A percentile compares a stretch with the other conserved stretches of the same genome.
Conservation (phyloP, 2,113 vertebrate genomes). For the Nesogale talazaci region DNA sequence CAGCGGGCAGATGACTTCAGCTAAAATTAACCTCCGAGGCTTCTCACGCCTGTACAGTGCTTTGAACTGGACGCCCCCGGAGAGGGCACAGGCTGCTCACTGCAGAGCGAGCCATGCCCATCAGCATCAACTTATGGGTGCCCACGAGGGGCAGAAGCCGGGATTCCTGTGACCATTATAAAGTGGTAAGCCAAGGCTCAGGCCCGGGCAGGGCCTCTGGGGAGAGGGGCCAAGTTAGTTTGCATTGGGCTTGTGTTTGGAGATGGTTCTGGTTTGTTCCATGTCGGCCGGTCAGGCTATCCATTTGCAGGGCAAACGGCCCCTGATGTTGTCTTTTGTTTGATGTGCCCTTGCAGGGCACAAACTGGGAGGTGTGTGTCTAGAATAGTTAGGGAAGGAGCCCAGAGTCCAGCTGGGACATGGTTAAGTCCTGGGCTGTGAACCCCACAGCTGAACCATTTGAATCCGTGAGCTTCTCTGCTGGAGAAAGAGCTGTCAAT, state of each 20-base stretch:
- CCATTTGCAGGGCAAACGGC: neutral
- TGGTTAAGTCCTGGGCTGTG: neutral
- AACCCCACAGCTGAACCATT: neutral
- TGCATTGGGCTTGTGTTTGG: slow-evolving; percentile 49
- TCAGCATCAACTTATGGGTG: slow-evolving; percentile 83
- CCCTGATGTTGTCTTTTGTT: neutral
- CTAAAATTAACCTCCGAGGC: slow-evolving; percentile 89
- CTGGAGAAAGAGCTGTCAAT: neutral
- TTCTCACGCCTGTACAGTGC: slow-evolving; percentile 67
- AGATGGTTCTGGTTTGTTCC: slow-evolving; percentile 15
- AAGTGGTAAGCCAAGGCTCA: slow-evolving; percentile 89
- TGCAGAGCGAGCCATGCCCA: slow-evolving; percentile 84
- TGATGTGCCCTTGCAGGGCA: neutral
- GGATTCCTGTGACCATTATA: slow-evolving; percentile 91
- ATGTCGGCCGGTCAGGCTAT: neutral
- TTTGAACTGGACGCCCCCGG: slow-evolving; percentile 72
- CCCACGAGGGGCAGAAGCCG: slow-evolving; percentile 90
- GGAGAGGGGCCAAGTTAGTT: slow-evolving; percentile 41
- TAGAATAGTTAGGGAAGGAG: slow-evolving; percentile 51
- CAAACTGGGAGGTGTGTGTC: slow-evolving; percentile 22
- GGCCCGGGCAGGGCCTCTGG: slow-evolving; percentile 36
- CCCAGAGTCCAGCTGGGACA: neutral
- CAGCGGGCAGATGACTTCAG: slow-evolving; percentile 79
- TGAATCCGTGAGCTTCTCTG: neutral
- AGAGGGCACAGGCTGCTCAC: slow-evolving; percentile 50